Base-by-base conservation (phyloP, 2,888 invertebrate species). In the Diogma glabrata region DNA sequence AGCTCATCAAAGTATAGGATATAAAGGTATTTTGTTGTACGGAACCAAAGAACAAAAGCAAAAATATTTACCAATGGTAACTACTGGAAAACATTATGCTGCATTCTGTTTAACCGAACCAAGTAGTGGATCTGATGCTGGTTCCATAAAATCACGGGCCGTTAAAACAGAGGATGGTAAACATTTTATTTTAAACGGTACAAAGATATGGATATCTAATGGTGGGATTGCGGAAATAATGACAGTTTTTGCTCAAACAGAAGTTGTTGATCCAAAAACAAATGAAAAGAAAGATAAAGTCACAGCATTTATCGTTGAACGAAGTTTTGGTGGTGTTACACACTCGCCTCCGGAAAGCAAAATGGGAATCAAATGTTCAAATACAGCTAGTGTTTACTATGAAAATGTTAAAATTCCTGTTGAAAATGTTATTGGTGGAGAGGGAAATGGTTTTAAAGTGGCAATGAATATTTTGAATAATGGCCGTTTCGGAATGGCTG, bases 131-230 rank as follows among this genome's bases (percentile, higher is more conserved):
- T 94, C 94, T 51, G 97, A 99, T 74, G 97, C 97, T 49, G 85
- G 86, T 55, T 87, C 89, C 40, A 89, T 91, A 63, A 75, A 86
- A 64, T 77, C 83, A 17, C 79, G 87, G 61, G 97, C 96, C 10
- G 87, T 86, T 8, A 79, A 86, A 59, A 84, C 88, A 17, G 73
- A 81, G 4, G 93, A 94, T 72, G 93, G 94, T 6, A 85, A 86
- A 63, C 87, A 95, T 70, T 99, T 82, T 67, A 74, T 94, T 54
- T 73, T 99, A 38, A 99, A 97, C 72, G 99, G 97, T 33, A 89
- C 88, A 57, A 99, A 99, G 76, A 91, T 97, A 65, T 99, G 96
- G 96, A 99, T 99, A 65, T 93, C 92, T 61, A 99, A 99, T 71
- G 97, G 92, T 55, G 96, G 96, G 56, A 73, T 87, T 60, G 96